Percentiles rank a stretch among this genome's conserved stretches.
These are phyloP conservation scores for Eucriotettix oculatus DNA, from an alignment of 2,888 invertebrate species.

Conservation along the genomic window DNA sequence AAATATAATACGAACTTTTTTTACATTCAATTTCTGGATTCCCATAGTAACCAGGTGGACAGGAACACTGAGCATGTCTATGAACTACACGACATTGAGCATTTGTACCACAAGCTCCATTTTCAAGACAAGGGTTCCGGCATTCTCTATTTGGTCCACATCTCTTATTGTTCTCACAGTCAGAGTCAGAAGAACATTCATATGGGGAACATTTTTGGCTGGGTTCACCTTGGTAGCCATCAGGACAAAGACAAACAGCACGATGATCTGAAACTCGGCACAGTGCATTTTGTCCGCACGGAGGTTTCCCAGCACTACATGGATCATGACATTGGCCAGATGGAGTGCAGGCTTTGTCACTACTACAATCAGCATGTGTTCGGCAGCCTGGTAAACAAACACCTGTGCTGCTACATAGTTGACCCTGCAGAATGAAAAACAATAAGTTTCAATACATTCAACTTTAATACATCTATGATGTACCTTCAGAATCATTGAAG, in stretches of 20 bases:
- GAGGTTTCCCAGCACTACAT: slow-evolving; percentile 40
- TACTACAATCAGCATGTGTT: slow-evolving; percentile 60
- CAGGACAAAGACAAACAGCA: slow-evolving; percentile 72
- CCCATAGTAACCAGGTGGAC: slow-evolving; percentile 56
- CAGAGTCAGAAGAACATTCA: slow-evolving; percentile 57
- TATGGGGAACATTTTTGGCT: slow-evolving; percentile 54
- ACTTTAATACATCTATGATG: too few relatives aligned
- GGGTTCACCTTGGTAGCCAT: slow-evolving; percentile 70
- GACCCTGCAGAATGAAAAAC: slow-evolving; percentile 1
- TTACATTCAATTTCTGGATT: slow-evolving; percentile 53
- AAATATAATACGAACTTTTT: slow-evolving; percentile 27
- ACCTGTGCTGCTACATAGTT: slow-evolving; percentile 23
- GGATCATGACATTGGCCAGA: slow-evolving; percentile 49
- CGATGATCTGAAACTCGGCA: slow-evolving; percentile 67
- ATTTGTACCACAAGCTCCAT: slow-evolving; percentile 63
- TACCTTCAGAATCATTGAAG: too few relatives aligned
- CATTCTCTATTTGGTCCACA: slow-evolving; percentile 57
- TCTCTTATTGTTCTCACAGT: slow-evolving; percentile 61
- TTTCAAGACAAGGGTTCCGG: slow-evolving; percentile 64
- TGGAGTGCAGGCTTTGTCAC: slow-evolving; percentile 54
- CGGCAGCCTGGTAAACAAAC: slow-evolving; percentile 66
- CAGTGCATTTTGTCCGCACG: slow-evolving; percentile 66
- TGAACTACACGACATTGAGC: slow-evolving; percentile 69
- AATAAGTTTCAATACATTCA: too few relatives aligned
- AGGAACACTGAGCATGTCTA: slow-evolving; percentile 57